Base-by-base conservation (phyloP, 2,113 vertebrate species). In the Halichoeres trimaculatus region DNA sequence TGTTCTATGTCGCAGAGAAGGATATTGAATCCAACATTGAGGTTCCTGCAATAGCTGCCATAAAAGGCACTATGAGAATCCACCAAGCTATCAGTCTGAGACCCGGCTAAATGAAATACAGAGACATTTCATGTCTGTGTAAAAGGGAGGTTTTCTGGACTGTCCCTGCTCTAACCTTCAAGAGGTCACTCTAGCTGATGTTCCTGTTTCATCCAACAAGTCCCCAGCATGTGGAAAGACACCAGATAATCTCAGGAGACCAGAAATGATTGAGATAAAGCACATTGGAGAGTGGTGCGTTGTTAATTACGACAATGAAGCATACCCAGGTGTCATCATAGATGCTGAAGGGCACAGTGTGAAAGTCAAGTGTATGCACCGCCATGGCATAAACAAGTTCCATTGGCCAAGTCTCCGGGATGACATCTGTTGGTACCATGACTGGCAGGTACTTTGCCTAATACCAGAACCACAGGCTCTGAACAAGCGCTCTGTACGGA, bases 361-460 rank as follows among this genome's bases (percentile, higher is more conserved):
- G 16, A 67, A 68, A 77, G 43, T 77, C 30, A 30, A 30, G 30
- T 30, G 79, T 67, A 72, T 73, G 68, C 68, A 73, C 43, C 61
- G 23, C 52, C 7, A 72, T 72, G 74, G 74, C 61, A 55, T 66
- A 26, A 75, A 63, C 40, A 82, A 67, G 61, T 82, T 63, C 24
- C 48, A 57, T 19, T 83, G 62, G 74, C 80, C 43, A 68, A 69
- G 69, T 50, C 63, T 50, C 51, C 51, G 22, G 35, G 63, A 78
- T 2, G 57, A 82, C 43, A 45, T 68, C 50, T 50, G 50, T 65
- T 77, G 62, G 74, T 81, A 71, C 53, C 24, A 69, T 57, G 66
- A 64, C 43, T 11, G 58, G 40, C 58, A 61, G 58, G 40, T 61
- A 30, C 58, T 61, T 30, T 63, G 60, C 43, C 60, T 50, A 50